phyloP scores from a whole-genome alignment of 2,888 invertebrate species.

The Baronia brevicornis region DNA sequence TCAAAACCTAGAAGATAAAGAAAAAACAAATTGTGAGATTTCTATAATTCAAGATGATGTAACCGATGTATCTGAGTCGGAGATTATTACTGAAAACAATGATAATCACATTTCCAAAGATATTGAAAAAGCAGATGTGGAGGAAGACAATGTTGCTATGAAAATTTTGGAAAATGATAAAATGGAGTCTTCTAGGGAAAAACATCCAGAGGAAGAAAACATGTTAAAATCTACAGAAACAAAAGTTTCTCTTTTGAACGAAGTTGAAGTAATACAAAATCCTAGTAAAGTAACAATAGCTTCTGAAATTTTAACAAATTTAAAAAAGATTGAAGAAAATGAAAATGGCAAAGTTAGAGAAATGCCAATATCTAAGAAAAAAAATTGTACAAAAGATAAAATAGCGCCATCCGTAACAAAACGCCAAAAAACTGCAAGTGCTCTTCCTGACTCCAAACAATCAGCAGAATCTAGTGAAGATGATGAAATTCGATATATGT shows the following conservation, averaged over 20 bases:
- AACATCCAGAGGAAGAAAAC: no score
- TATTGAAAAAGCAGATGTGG: no score
- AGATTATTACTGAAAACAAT: no score
- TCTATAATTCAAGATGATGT: conserved; percentile 17
- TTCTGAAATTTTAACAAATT: conserved; percentile 25
- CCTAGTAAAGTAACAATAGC: conserved; percentile 17
- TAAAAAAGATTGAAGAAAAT: conserved; percentile 29
- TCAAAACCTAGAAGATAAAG: conserved; percentile 26
- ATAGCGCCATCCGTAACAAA: conserved; percentile 34
- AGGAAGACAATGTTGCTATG: no score
- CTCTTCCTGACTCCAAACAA: conserved; percentile 22
- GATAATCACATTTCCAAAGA: no score
- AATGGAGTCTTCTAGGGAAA: no score
- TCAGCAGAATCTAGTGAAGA: conserved; percentile 48
- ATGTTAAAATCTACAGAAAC: no score
- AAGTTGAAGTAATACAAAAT: conserved; percentile 11
- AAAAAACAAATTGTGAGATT: conserved; percentile 16
- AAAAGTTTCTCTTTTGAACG: no score
- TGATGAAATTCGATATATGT: conserved; percentile 62
- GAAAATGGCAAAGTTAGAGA: conserved; percentile 22
- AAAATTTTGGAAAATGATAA: no score
- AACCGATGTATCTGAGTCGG: conserved; percentile 7
- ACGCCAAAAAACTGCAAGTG: conserved; percentile 33
- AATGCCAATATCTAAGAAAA: conserved; percentile 24
- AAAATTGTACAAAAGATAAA: conserved; percentile 42